These are phyloP conservation scores for Lycaon pictus DNA, from an alignment of 2,113 vertebrate species.

Conservation along the genomic window DNA sequence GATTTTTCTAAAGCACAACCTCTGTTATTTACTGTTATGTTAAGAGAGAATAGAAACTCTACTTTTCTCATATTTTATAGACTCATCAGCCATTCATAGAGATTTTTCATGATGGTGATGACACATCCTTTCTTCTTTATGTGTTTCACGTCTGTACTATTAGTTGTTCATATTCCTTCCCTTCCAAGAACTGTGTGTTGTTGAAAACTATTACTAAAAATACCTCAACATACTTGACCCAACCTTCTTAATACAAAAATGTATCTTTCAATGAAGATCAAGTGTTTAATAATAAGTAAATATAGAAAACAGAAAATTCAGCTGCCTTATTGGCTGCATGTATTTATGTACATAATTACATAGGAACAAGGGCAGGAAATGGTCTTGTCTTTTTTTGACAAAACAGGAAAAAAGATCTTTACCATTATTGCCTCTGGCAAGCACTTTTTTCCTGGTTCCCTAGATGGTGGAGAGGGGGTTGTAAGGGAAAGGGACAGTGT, in stretches of 20 bases:
- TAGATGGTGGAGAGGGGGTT: no score
- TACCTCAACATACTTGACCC: neutral
- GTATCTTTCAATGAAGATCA: neutral
- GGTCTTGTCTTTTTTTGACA: neutral
- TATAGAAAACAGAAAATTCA: neutral
- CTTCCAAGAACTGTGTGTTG: neutral
- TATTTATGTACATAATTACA: neutral
- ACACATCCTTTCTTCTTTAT: neutral
- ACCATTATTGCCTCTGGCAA: neutral
- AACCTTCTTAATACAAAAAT: neutral
- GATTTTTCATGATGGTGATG: neutral
- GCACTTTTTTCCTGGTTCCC: neutral
- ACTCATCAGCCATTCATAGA: neutral
- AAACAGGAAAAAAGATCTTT: neutral
- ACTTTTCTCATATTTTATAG: neutral
- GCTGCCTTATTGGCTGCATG: neutral
- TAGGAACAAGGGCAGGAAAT: neutral
- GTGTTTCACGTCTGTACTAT: neutral
- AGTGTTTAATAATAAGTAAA: neutral
- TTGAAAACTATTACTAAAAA: neutral
- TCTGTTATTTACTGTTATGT: neutral
- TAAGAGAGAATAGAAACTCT: neutral
- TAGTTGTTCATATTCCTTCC: neutral
- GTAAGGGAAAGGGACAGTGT: neutral
- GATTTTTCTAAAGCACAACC: conserved; percentile 15